phyloP scores from a whole-genome alignment of 2,797 vertebrate genomes.

The Chromis chromis region DNA sequence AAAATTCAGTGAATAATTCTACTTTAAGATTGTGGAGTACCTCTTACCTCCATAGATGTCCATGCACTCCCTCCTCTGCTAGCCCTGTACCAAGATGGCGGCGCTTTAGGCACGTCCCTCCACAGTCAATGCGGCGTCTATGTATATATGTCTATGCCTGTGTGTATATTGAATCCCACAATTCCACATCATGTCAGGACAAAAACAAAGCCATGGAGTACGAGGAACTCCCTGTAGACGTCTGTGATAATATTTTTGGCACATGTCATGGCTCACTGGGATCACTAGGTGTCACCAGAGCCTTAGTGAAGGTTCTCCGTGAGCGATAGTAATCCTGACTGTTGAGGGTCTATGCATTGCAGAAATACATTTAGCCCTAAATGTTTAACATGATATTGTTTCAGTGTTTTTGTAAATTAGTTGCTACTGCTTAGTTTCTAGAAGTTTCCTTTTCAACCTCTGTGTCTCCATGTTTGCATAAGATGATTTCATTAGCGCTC shows the following conservation, averaged over 20 bases:
- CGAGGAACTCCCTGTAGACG: not conserved
- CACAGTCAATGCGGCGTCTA: no score
- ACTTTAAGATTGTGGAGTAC: no score
- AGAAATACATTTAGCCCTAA: not conserved
- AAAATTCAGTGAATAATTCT: no score
- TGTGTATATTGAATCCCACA: not conserved
- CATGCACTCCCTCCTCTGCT: no score
- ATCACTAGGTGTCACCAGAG: slow-evolving; percentile 74
- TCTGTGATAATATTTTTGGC: not conserved
- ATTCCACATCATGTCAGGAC: not conserved
- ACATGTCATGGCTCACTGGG: slow-evolving; percentile 36
- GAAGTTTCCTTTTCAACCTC: slow-evolving; percentile 4
- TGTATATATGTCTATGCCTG: no score
- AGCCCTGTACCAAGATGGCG: no score
- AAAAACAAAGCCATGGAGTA: not conserved
- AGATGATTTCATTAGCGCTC: slow-evolving; percentile 30
- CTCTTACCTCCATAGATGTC: no score
- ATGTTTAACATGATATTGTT: not conserved
- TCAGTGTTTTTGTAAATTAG: not conserved
- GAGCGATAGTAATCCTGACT: not conserved
- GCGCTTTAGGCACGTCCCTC: no score
- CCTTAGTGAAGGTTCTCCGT: not conserved
- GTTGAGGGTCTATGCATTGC: not conserved
- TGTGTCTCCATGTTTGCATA: slow-evolving; percentile 17
- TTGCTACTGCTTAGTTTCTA: not conserved